These are phyloP conservation scores for Pharmacophagus antenor DNA, from an alignment of 2,888 invertebrate species.

Conservation along the genomic window DNA sequence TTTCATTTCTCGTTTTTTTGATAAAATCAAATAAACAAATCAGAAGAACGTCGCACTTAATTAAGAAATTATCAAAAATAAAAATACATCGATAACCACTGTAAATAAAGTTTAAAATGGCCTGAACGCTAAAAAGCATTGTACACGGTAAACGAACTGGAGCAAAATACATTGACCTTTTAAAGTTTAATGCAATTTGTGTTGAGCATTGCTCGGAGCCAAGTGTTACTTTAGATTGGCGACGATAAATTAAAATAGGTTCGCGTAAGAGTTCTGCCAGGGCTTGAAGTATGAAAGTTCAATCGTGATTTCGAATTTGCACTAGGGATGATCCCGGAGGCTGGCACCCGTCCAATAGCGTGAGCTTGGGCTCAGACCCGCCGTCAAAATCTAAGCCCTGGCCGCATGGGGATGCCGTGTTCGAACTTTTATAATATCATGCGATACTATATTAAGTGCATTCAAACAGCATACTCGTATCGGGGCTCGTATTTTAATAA, in stretches of 20 bases:
- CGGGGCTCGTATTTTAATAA: not conserved
- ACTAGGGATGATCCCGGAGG: constrained; percentile 37
- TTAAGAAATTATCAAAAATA: too few relatives aligned
- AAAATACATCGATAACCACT: too few relatives aligned
- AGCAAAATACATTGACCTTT: constrained; percentile 26
- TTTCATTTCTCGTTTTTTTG: too few relatives aligned
- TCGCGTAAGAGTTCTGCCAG: constrained; percentile 1
- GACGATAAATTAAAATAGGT: constrained; percentile 19
- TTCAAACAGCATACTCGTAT: not conserved
- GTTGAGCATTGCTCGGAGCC: not conserved
- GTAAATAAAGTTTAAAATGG: too few relatives aligned
- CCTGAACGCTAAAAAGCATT: too few relatives aligned
- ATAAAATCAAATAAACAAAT: too few relatives aligned
- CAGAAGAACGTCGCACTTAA: too few relatives aligned
- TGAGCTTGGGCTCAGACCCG: constrained; percentile 37
- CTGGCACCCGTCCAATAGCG: constrained; percentile 45
- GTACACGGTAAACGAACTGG: constrained; percentile 13
- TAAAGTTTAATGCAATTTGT: constrained; percentile 17
- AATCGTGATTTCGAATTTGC: constrained; percentile 32
- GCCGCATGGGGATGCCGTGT: constrained; percentile 26
- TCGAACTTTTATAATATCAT: constrained; percentile 27
- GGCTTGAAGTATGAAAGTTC: constrained; percentile 30
- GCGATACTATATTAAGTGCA: not conserved
- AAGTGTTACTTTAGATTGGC: constrained; percentile 23
- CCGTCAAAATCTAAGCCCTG: constrained; percentile 37